phyloP scores from a whole-genome alignment of 2,113 vertebrate genomes.

The Strix uralensis region DNA sequence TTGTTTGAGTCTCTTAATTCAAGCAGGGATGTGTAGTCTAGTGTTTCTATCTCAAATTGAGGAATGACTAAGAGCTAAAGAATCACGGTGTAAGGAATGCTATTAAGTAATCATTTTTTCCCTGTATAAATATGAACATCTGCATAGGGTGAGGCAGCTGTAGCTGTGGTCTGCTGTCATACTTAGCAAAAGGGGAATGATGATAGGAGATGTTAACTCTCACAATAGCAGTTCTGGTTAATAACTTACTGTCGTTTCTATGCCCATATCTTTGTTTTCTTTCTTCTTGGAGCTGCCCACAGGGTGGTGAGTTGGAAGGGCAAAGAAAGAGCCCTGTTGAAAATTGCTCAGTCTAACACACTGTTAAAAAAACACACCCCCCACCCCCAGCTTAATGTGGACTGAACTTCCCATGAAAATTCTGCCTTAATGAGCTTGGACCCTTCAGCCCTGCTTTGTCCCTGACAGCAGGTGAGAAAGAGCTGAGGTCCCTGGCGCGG shows the following conservation, averaged over 20 bases:
- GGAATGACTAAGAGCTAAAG: slow-evolving; percentile 15
- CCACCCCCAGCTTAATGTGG: background rate
- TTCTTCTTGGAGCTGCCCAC: background rate
- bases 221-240: background rate
- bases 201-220: background rate
- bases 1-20: slow-evolving; percentile 2
- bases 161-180: background rate
- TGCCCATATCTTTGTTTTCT: background rate
- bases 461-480: slow-evolving; percentile 43
- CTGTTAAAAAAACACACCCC: background rate
- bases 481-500: background rate
- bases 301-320: background rate
- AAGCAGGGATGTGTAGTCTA: background rate
- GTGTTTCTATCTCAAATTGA: background rate
- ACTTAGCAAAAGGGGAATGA: background rate
- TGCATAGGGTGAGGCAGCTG: slow-evolving; percentile 9
- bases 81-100: background rate
- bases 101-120: background rate
- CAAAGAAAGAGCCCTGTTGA: background rate
- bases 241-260: background rate
- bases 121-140: background rate
- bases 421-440: background rate
- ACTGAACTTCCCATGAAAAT: slow-evolving; percentile 16
- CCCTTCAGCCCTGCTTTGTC: slow-evolving; percentile 21
- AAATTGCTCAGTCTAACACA: background rate